These are phyloP conservation scores for Lepidurus couesii DNA, from an alignment of 1,140 invertebrate genomes.

Conservation along the genomic window DNA sequence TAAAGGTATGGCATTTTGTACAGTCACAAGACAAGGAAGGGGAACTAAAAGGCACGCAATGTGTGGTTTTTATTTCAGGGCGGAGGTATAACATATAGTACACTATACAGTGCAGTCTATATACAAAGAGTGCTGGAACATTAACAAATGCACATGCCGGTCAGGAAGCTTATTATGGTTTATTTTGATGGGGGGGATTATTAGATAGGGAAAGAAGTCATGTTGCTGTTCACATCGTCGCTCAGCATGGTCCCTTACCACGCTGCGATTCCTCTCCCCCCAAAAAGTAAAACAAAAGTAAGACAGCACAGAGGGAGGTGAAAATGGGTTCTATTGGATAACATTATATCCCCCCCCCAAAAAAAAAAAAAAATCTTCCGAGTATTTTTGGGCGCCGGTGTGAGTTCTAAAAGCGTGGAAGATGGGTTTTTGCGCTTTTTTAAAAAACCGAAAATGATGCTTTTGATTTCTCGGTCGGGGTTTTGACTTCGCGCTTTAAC, in stretches of 20 bases:
- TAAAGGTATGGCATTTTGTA: too few species aligned
- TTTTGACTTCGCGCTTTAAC: conserved; percentile 22
- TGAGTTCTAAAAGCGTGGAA: not conserved
- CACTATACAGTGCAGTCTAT: not conserved
- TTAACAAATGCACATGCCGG: conserved; percentile 3
- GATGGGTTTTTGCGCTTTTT: not conserved
- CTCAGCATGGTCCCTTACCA: not conserved
- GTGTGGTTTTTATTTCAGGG: too few species aligned
- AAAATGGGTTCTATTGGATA: too few species aligned
- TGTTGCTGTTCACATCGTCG: conserved; percentile 21
- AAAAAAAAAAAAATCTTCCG: not conserved
- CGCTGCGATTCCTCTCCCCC: not conserved
- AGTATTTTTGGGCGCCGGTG: not conserved
- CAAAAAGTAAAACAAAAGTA: not conserved
- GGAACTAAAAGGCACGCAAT: too few species aligned
- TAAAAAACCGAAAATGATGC: not conserved
- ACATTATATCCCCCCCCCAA: too few species aligned
- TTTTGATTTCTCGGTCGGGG: not conserved
- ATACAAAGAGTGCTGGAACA: not conserved
- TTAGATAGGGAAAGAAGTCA: conserved; percentile 19
- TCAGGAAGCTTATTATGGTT: conserved; percentile 19
- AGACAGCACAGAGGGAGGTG: not conserved
- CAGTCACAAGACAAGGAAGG: too few species aligned
- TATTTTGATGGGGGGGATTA: conserved; percentile 15
- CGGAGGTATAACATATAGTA: too few species aligned